Evolutionary conservation across 1,140 invertebrate genomes (phyloP), one percentile per base, ranked within the genome.

Genomic region (Mya arenaria): DNA sequence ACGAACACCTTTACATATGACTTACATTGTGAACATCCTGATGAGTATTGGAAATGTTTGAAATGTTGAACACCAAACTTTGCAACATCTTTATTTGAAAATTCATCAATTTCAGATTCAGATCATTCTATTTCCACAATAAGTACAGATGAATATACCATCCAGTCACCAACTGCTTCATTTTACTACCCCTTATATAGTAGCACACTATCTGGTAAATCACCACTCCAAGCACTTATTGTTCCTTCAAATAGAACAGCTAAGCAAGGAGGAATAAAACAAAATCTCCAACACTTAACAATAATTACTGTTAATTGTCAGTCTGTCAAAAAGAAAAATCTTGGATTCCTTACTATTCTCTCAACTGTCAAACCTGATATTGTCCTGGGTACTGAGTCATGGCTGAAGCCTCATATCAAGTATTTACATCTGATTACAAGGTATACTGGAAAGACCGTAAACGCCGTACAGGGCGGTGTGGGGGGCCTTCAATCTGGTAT

Each of bases 391-490:
- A 72, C 6, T 32, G 68, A 55, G 32, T 72, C 68, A 15, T 52
- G 48, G 68, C 44, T 72, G 32, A 72, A 72, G 28, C 30, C 48
- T 5, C 48, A 72, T 17, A 72, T 72, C n/a, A 72, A 52, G 68
- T 72, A 3, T 72, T 13, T 72, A 39, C 68, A 28, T 56, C 48
- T 55, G 23, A 72, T 19, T 72, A 72, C 28, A 32, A 72, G 48
- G 68, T 52, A 30, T 72, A 52, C 30, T 13, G 44, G 13, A 52
- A 72, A 15, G 68, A 72, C 23, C 41, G 68, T 3, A 72, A 55
- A 32, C 23, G 68, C 44, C 39, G 48, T 32, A 55, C 41, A 10
- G 68, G 48, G n/a, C n/a, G n/a, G n/a, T n/a, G 17, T 39, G 68
- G 32, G 68, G 41, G 19, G 68, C 55, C n/a, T 72, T 72, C 32